Base-by-base conservation (phyloP, 2,888 invertebrate species). In the Drosophila monieri region DNA sequence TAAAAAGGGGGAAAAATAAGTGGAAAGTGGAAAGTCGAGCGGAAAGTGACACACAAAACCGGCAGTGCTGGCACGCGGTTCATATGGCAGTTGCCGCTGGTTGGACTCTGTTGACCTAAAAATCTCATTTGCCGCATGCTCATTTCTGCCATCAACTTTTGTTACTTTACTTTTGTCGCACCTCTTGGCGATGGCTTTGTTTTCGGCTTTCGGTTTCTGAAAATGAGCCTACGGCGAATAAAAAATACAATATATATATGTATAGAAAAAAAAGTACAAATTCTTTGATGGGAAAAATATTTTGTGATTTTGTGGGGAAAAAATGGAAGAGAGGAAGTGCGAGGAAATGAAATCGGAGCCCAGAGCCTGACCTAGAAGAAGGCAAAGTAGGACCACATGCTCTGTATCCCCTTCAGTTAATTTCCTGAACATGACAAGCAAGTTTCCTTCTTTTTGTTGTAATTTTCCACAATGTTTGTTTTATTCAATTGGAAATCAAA, bases 31-130 rank as follows among this genome's bases (percentile, higher is more conserved):
- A 58, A 68, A 61, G 57, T 58, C 66, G 64, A 59, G 76, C 70
- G 65, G 73, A 60, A 73, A 74, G 74, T 87, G 81, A 87, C 81
- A 78, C 32, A 78, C 47, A 85, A 85, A 70, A 52, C 68, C 69
- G 53, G 59, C 47, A 49, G 37, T 14, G 47, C 39, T 44, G 35
- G 35, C 32, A 39, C 48, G 37, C 32, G 30, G 67, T 52, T 65
- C 53, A 52, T 72, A 54, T 66, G 51, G 32, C 72, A 64, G 55
- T 53, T 56, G 70, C 73, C 66, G 71, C 79, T 58, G 69, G 68
- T 80, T 67, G 71, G 75, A 84, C 85, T 88, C 71, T 77, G 84
- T 84, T 87, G 85, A 85, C 88, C 85, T 88, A 87, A 86, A 85
- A 85, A 85, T 87, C 85, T 88, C 85, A 88, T 88, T 88, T 87